Evolutionary conservation across 1,140 invertebrate genomes (phyloP).

Genomic region (Alviniconcha marisindica): DNA sequence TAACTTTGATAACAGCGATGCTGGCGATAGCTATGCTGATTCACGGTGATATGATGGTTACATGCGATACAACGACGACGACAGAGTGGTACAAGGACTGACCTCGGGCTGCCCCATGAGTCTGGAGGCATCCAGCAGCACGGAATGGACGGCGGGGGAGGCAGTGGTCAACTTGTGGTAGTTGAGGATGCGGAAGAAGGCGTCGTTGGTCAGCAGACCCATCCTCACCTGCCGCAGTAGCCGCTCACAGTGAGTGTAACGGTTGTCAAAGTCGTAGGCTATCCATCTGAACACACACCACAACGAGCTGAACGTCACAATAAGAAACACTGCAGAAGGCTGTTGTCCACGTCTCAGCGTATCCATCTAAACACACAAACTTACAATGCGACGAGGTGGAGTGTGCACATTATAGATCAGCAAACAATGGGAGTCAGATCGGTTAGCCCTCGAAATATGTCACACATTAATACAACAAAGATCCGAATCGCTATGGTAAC

Average conservation of each 20-base stretch:
- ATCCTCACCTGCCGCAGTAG: slow-evolving; percentile 81
- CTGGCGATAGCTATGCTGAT: no score
- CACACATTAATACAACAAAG: no score
- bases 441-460: no score
- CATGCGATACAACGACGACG: not conserved
- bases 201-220: slow-evolving; percentile 28
- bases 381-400: no score
- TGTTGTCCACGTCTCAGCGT: not conserved
- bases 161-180: slow-evolving; percentile 38
- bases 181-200: slow-evolving; percentile 34
- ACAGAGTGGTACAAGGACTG: not conserved
- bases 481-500: no score
- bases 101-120: slow-evolving; percentile 30
- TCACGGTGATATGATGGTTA: no score
- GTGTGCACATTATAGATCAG: no score
- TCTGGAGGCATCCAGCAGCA: slow-evolving; percentile 14
- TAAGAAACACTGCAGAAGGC: not conserved
- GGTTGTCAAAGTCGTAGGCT: slow-evolving; percentile 94
- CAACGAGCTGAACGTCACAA: not conserved
- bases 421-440: no score
- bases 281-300: slow-evolving; percentile 96
- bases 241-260: slow-evolving; percentile 85
- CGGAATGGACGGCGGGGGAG: slow-evolving; percentile 23
- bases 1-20: no score
- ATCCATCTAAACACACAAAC: no score